Conservation (phyloP, 2,888 invertebrate genomes). For the Actias luna region DNA sequence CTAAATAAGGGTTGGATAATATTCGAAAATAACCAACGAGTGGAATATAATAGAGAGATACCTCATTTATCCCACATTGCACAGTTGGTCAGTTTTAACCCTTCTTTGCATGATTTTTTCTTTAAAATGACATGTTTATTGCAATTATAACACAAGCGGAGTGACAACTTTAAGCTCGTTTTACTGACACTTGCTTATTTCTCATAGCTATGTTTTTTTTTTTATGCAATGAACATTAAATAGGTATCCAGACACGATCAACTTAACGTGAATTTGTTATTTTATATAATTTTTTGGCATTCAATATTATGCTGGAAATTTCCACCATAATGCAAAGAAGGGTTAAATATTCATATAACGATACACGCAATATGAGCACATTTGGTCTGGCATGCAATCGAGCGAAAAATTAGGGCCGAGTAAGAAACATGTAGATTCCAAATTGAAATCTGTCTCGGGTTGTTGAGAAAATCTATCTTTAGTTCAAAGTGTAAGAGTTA, state of each 20-base stretch:
- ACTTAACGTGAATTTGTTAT: too few species aligned
- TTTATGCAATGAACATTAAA: too few species aligned
- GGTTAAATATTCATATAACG: slow-evolving; percentile 39
- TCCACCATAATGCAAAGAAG: too few species aligned
- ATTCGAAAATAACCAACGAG: neutral
- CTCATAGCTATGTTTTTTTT: too few species aligned
- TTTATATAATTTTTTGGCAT: too few species aligned
- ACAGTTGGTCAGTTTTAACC: slow-evolving; percentile 24
- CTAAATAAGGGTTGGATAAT: neutral
- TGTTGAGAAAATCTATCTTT: slow-evolving; percentile 33
- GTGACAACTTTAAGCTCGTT: too few species aligned
- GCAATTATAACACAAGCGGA: too few species aligned
- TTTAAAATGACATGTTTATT: too few species aligned
- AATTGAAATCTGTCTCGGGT: slow-evolving; percentile 58
- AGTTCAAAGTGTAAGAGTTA: slow-evolving; percentile 22
- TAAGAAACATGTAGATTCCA: slow-evolving; percentile 55
- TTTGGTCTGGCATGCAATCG: slow-evolving; percentile 50
- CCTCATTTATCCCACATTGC: neutral
- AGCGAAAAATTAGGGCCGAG: slow-evolving; percentile 56
- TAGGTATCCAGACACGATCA: too few species aligned
- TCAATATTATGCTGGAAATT: too few species aligned
- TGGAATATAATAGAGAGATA: neutral
- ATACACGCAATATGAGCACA: slow-evolving; percentile 35
- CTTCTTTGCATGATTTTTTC: too few species aligned
- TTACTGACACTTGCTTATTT: too few species aligned